Conservation (phyloP, 2,797 vertebrate genomes). For the Cottoperca gobio region DNA sequence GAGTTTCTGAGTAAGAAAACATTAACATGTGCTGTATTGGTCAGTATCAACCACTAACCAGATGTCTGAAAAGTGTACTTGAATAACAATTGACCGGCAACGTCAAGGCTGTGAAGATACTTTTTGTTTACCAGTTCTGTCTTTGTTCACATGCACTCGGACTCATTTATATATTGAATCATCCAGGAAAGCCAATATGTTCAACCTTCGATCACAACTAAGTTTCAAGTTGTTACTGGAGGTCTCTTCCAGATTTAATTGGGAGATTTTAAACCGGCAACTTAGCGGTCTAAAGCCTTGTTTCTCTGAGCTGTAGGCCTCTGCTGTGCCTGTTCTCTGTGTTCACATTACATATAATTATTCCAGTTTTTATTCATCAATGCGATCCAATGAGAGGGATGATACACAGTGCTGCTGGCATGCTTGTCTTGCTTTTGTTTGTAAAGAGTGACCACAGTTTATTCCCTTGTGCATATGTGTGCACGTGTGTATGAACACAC, state of each 20-base stretch:
- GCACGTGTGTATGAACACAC: neutral
- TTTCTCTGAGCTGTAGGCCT: neutral
- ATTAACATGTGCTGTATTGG: neutral
- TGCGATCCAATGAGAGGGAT: neutral
- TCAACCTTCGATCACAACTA: neutral
- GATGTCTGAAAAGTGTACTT: neutral
- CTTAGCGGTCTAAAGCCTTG: neutral
- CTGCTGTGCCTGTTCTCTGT: neutral
- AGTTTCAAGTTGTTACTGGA: neutral
- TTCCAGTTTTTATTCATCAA: conserved; percentile 13
- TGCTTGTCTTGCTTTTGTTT: conserved; percentile 14
- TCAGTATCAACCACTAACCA: neutral
- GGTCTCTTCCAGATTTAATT: neutral
- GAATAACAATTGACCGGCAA: neutral
- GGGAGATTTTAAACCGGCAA: neutral
- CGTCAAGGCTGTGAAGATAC: neutral
- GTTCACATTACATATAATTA: neutral
- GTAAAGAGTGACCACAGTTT: conserved; percentile 8
- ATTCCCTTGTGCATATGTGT: conserved; percentile 16
- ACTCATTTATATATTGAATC: neutral
- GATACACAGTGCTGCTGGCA: neutral
- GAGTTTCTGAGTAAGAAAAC: neutral
- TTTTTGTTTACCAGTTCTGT: neutral
- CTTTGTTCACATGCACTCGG: neutral
- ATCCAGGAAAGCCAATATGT: neutral